phyloP scores from a whole-genome alignment of 2,797 vertebrate genomes.

The Numenius phaeopus region DNA sequence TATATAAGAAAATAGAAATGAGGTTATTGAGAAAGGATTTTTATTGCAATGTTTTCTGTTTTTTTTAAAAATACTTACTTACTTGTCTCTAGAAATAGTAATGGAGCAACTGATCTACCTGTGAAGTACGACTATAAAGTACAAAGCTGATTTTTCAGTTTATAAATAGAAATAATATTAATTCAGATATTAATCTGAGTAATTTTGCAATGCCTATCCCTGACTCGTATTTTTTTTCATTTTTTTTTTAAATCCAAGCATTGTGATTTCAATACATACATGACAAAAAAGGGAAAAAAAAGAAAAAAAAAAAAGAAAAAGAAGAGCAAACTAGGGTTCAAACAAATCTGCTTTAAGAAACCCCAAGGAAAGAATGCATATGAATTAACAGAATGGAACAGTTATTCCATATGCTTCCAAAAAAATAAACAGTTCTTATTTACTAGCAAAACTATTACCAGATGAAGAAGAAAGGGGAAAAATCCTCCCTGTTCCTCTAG shows the following conservation, averaged over 20 bases:
- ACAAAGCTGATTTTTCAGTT: slow-evolving; percentile 34
- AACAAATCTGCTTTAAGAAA: background rate
- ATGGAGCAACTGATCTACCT: slow-evolving; percentile 38
- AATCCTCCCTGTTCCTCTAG: background rate
- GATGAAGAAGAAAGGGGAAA: background rate
- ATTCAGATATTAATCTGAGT: background rate
- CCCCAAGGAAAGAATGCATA: background rate
- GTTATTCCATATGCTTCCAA: background rate
- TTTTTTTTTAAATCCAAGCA: background rate
- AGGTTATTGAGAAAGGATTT: background rate
- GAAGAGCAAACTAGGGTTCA: background rate
- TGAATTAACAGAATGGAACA: background rate
- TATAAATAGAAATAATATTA: background rate
- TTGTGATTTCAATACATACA: background rate
- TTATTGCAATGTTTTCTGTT: background rate
- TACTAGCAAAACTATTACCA: background rate
- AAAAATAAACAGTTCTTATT: background rate
- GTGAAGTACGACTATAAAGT: slow-evolving; percentile 22
- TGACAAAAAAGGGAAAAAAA: background rate
- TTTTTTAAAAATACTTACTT: background rate
- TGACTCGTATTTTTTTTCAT: background rate
- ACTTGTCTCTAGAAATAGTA: background rate
- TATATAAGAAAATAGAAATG: background rate
- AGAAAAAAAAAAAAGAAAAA: background rate
- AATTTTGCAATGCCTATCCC: background rate